Base-by-base conservation (phyloP, 2,113 vertebrate species). In the Perognathus longimembris region DNA sequence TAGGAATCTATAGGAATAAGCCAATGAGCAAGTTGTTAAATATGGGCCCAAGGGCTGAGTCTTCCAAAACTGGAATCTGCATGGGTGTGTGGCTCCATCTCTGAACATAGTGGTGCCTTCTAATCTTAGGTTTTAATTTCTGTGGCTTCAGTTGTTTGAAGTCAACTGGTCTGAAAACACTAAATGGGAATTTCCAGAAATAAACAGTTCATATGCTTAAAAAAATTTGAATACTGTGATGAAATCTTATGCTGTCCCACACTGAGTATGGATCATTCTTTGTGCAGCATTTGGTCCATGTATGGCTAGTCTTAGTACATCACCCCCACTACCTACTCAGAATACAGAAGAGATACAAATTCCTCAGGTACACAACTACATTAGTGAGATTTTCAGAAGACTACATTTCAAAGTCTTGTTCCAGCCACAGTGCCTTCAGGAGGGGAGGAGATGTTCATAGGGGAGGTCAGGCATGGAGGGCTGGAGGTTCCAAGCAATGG, bases 41-140 rank as follows among this genome's bases (percentile, higher is more conserved):
- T 9, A 32, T 32, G 15, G 24, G 21, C 6, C 21, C 8, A 21
- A 30, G 11, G 30, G 38, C 36, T 82, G 78, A 42, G 26, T 79
- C 9, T 24, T 74, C 77, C 50, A 5, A 45, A 0, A 28, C 40
- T 66, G 11, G 61, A 42, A 59, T 42, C 32, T 8, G 1, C 1
- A 7, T 4, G 54, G 32, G 24, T 4, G 1, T 4, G 1, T 5
- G 0, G 14, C 14, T 63, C 71, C 12, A 38, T 40, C 11, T 32
- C 54, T 34, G 59, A 17, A 50, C 8, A 18, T 22, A 32, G 40
- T 28, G 14, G 6, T 64, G 12, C 26, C 28, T 24, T 15, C 40
- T 75, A 30, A 30, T 64, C 50, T 54, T 54, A 54, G 50, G 50
- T 54, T 54, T 54, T 54, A 15, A 12, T 54, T 54, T 54, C 50